Percentiles rank a stretch among this genome's conserved stretches.
Conservation (phyloP, 2,113 vertebrate species). For the Otolemur garnettii region DNA sequence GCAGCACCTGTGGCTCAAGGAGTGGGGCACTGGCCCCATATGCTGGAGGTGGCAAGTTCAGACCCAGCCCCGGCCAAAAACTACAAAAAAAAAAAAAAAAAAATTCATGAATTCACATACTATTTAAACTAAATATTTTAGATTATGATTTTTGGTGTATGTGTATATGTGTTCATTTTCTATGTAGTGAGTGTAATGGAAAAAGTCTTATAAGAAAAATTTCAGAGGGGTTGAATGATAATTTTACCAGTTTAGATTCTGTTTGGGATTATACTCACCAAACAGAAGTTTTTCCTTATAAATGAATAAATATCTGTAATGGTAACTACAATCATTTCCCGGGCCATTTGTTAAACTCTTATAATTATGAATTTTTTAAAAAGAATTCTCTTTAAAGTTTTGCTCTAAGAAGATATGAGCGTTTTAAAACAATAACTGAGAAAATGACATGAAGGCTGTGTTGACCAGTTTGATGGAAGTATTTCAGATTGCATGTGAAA, state of each 20-base stretch:
- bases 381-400: not conserved
- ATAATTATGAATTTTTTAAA: not conserved
- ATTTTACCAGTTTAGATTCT: slow-evolving; percentile 29
- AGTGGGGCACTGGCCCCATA: too few species aligned
- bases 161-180: not conserved
- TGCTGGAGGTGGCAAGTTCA: too few species aligned
- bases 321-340: not conserved
- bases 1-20: too few species aligned
- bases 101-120: not conserved
- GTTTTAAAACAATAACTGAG: too few species aligned
- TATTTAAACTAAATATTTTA: not conserved
- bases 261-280: not conserved
- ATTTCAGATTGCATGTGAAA: too few species aligned
- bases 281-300: not conserved
- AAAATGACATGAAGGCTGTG: too few species aligned
- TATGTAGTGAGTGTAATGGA: not conserved
- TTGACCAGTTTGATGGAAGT: too few species aligned
- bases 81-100: not conserved
- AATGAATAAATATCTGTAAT: not conserved
- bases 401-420: not conserved
- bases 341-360: not conserved
- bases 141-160: not conserved
- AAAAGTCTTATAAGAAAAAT: not conserved
- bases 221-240: not conserved
- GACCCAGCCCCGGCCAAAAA: too few species aligned